phyloP scores from a whole-genome alignment of 2,888 invertebrate species.

The Drosophila recens region DNA sequence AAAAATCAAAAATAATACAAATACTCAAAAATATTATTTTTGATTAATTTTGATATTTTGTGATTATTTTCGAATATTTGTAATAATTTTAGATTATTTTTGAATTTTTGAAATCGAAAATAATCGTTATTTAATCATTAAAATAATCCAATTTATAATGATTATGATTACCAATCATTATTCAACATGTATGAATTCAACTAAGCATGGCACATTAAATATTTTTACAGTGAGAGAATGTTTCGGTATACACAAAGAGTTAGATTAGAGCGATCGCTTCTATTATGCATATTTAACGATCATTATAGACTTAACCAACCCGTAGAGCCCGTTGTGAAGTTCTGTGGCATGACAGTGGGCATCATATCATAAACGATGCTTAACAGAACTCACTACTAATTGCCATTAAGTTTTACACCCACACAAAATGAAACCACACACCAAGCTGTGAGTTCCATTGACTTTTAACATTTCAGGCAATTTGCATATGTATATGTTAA shows the following conservation, averaged over 20 bases:
- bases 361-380: slow-evolving; percentile 18
- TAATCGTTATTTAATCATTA: too few species aligned
- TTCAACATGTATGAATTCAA: too few species aligned
- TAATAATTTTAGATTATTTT: too few species aligned
- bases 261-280: background rate
- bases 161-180: too few species aligned
- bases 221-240: background rate
- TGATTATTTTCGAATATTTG: too few species aligned
- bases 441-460: slow-evolving; percentile 58
- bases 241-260: background rate
- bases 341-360: slow-evolving; percentile 8
- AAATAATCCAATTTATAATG: too few species aligned
- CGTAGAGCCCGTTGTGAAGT: background rate
- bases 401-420: slow-evolving; percentile 51
- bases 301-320: slow-evolving; percentile 20
- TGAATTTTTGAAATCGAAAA: too few species aligned
- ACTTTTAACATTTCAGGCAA: slow-evolving; percentile 59
- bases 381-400: slow-evolving; percentile 39
- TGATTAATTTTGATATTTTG: too few species aligned
- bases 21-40: too few species aligned
- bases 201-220: background rate
- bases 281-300: background rate
- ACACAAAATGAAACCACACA: slow-evolving; percentile 36
- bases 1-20: too few species aligned
- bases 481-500: slow-evolving; percentile 59